Evolutionary conservation across 2,888 invertebrate genomes (phyloP).

Genomic region (Leucoma salicis): DNA sequence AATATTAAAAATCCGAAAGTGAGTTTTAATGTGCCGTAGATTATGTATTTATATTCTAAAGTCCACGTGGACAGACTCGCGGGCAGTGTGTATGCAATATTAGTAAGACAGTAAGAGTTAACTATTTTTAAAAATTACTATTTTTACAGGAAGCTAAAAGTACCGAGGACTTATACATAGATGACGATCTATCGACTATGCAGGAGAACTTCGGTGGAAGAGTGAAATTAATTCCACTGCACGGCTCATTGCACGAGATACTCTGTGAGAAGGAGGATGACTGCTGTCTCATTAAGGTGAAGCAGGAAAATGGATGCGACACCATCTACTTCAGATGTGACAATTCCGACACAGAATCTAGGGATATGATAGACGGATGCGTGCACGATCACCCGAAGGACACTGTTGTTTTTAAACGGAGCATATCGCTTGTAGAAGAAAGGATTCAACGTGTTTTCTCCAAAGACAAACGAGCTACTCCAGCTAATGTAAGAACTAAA

Average conservation of each 20-base stretch:
- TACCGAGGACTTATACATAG: constrained; percentile 81
- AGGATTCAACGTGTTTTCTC: constrained; percentile 63
- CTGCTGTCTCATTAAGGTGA: constrained; percentile 73
- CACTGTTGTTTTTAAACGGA: constrained; percentile 69
- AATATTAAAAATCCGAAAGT: no score
- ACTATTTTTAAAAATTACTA: no score
- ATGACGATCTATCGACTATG: constrained; percentile 76
- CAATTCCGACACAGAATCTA: constrained; percentile 63
- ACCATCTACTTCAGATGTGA: constrained; percentile 70
- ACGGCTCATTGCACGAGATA: constrained; percentile 73
- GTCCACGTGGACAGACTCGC: no score
- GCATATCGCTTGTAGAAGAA: constrained; percentile 69
- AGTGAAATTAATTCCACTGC: constrained; percentile 68
- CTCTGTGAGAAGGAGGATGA: constrained; percentile 73
- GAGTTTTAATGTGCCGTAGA: no score
- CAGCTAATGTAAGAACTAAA: constrained; percentile 29
- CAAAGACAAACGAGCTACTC: constrained; percentile 48
- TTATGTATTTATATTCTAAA: no score
- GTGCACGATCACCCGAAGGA: constrained; percentile 42
- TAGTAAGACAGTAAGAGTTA: no score
- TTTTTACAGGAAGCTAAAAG: constrained; percentile 71
- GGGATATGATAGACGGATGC: constrained; percentile 61
- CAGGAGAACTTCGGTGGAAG: constrained; percentile 72
- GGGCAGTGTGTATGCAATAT: no score
- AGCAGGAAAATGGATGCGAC: constrained; percentile 73